phyloP scores from a whole-genome alignment of 1,140 invertebrate species.

The Epicauta chinensis region DNA sequence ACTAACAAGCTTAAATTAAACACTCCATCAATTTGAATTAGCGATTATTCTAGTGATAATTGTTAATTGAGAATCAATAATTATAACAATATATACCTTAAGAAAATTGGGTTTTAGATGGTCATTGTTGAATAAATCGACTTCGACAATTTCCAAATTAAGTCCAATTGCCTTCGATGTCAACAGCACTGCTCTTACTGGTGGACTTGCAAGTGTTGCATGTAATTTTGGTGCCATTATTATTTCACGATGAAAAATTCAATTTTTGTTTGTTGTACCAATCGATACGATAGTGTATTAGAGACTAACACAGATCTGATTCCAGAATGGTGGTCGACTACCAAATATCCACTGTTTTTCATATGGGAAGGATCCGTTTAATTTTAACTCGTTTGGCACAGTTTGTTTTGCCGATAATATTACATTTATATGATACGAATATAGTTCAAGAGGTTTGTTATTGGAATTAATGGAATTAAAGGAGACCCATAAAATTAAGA shows the following conservation, averaged over 20 bases:
- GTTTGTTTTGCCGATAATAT: slow-evolving; percentile 11
- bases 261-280: too few relatives aligned
- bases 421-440: slow-evolving; percentile 4
- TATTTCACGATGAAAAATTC: too few relatives aligned
- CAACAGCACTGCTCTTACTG: slow-evolving; percentile 2
- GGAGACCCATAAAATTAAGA: too few relatives aligned
- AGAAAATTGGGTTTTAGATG: slow-evolving; percentile 10
- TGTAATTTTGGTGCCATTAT: slow-evolving; percentile 10
- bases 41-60: too few relatives aligned
- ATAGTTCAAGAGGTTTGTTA: too few relatives aligned
- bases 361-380: background rate
- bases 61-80: background rate
- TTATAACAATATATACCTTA: slow-evolving; percentile 8
- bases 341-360: too few relatives aligned
- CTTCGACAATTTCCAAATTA: slow-evolving; percentile 5
- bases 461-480: too few relatives aligned
- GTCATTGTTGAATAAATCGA: slow-evolving; percentile 8
- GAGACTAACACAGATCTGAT: too few relatives aligned
- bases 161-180: slow-evolving; percentile 6
- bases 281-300: too few relatives aligned
- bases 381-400: slow-evolving; percentile 16
- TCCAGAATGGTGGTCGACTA: too few relatives aligned
- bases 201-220: slow-evolving; percentile 4
- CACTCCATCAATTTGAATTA: too few relatives aligned
- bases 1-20: too few relatives aligned